These are phyloP conservation scores for Macropis europaea DNA, from an alignment of 2,888 invertebrate species.

Conservation along the genomic window DNA sequence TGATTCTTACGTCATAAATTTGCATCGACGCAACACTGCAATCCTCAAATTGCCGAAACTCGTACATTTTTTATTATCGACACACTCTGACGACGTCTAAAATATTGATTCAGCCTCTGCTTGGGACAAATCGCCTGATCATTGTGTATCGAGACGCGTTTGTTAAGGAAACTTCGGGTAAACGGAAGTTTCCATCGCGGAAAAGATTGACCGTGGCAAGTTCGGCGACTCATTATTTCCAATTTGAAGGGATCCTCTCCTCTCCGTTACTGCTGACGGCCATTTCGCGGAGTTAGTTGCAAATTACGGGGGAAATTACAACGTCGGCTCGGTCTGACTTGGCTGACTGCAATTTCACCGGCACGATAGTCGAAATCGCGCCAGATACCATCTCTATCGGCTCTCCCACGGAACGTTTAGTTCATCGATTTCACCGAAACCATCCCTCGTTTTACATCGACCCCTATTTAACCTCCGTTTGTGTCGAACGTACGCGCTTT, in stretches of 20 bases:
- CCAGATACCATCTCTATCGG: constrained; percentile 8
- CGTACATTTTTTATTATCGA: no score
- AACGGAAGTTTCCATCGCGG: not conserved
- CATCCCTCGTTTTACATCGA: no score
- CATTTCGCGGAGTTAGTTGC: constrained; percentile 58
- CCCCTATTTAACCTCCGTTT: no score
- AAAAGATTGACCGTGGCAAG: constrained; percentile 26
- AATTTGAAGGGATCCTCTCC: constrained; percentile 27
- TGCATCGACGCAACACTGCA: no score
- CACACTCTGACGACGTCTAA: no score
- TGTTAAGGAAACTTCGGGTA: constrained; percentile 17
- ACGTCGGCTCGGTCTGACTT: constrained; percentile 42
- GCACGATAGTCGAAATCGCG: constrained; percentile 35
- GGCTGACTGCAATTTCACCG: constrained; percentile 50
- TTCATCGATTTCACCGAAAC: not conserved
- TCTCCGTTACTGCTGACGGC: constrained; percentile 23
- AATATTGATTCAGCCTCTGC: no score
- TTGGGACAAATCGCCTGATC: no score
- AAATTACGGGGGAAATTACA: constrained; percentile 65
- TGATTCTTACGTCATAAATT: no score
- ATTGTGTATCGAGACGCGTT: constrained; percentile 14
- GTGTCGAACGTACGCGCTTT: no score
- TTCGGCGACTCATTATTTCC: constrained; percentile 43
- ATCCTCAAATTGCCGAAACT: no score
- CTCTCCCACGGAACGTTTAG: not conserved